These are phyloP conservation scores for Myocastor coypus DNA, from an alignment of 2,113 vertebrate genomes.

Conservation along the genomic window DNA sequence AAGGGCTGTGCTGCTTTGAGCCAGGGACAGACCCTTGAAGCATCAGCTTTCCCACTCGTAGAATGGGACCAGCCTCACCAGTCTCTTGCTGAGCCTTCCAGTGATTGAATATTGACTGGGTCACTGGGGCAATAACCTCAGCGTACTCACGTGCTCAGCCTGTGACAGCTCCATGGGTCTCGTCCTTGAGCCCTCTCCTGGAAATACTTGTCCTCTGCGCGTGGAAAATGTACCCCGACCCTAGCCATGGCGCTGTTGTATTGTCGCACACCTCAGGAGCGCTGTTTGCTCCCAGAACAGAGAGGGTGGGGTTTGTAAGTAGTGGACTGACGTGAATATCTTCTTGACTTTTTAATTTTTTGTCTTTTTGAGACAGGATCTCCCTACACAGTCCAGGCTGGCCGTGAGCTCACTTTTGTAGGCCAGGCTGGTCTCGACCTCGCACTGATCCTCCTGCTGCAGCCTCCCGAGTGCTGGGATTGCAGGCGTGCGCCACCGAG, in stretches of 20 bases:
- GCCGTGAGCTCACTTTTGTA: too few relatives aligned
- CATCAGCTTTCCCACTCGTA: not conserved
- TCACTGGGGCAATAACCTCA: too few relatives aligned
- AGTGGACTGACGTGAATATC: not conserved
- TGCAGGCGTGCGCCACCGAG: too few relatives aligned
- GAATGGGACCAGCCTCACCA: fast-evolving
- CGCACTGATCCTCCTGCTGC: too few relatives aligned
- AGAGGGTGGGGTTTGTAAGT: not conserved
- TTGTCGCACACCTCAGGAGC: too few relatives aligned
- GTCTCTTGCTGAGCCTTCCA: fast-evolving
- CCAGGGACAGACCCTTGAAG: too few relatives aligned
- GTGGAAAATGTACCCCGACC: not conserved
- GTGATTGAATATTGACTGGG: not conserved
- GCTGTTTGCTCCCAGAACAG: not conserved
- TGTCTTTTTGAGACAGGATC: too few relatives aligned
- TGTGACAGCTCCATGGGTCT: too few relatives aligned
- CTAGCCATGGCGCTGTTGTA: not conserved
- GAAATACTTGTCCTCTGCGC: not conserved
- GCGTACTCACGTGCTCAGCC: not conserved
- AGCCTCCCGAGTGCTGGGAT: too few relatives aligned
- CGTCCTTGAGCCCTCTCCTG: not conserved
- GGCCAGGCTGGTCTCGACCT: too few relatives aligned
- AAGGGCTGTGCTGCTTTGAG: not conserved
- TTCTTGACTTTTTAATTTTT: too few relatives aligned
- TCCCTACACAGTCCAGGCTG: too few relatives aligned